Base-by-base conservation (phyloP, 2,113 vertebrate species). In the Hippocampus comes region DNA sequence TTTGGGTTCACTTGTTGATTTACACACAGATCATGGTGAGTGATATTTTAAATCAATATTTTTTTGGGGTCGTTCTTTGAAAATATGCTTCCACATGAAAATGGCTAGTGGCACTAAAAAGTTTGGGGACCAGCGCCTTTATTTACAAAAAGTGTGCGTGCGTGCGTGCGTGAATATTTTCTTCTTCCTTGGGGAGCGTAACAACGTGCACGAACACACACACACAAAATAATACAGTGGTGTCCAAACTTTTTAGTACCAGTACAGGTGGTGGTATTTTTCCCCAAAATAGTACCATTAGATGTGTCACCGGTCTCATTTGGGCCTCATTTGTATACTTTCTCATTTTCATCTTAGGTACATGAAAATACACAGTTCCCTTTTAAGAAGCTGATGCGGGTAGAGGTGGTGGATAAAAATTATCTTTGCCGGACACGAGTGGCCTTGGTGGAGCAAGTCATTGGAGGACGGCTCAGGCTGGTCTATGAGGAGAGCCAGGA, bases 371-470 rank as follows among this genome's bases (percentile, higher is more conserved):
- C 95, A 94, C 97, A 98, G 88, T 99, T 97, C 79, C 94, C 95
- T 0, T 97, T 99, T 91, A 99, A 98, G 87, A 93, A 96, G 82
- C 94, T 94, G 79, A 98, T 99, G 97, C 94, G 95, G 76, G 96
- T 99, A 5, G 97, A 99, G 87, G 97, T 99, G 65, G 96, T 99
- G 75, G 97, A 99, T 87, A 99, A 99, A 88, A 96, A 96, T 0
- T 96, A 99, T 84, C 93, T 99, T 57, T 97, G 97, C 90, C 91
- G 97, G 79, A 99, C 97, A 0, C 94, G 97, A 84, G 96, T 98
- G 60, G 97, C 97, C 0, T 89, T 98, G 76, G 96, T 99, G 70
- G 96, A 99, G 63, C 95, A 94, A 46, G 94, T 99, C 42, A 96
- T 97, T 4, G 97, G 97, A 64, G 97, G 97, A 27, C 92, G 97